Conservation (phyloP, 2,113 vertebrate species). For the Notechis scutatus region DNA sequence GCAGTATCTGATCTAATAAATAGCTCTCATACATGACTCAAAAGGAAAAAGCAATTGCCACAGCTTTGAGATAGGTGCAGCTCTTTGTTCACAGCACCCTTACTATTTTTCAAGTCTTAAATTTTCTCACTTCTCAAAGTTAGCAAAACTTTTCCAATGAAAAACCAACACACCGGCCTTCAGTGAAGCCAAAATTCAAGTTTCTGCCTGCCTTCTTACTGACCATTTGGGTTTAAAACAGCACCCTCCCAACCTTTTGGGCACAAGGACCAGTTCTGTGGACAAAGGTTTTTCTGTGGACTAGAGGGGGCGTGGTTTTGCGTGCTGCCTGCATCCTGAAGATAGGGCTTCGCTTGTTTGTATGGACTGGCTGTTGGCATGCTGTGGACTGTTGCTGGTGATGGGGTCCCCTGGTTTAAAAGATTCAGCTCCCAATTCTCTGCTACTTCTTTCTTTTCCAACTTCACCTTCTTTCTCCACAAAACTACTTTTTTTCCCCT, state of each 20-base stretch:
- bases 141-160: not conserved
- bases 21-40: not conserved
- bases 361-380: too few relatives aligned
- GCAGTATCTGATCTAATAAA: not conserved
- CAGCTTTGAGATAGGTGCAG: not conserved
- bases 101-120: not conserved
- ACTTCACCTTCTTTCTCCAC: not conserved
- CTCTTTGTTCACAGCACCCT: not conserved
- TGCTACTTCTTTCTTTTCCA: too few relatives aligned
- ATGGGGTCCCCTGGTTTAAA: too few relatives aligned
- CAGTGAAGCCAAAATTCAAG: not conserved
- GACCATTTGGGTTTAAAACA: not conserved
- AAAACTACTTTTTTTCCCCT: not conserved
- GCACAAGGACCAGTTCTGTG: too few relatives aligned
- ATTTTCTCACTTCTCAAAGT: not conserved
- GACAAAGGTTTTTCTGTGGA: too few relatives aligned
- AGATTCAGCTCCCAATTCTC: too few relatives aligned
- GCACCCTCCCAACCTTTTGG: too few relatives aligned
- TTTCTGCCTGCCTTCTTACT: not conserved
- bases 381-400: too few relatives aligned
- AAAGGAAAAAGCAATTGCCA: not conserved
- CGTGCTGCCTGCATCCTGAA: too few relatives aligned
- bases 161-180: not conserved
- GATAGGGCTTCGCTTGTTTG: too few relatives aligned
- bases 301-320: too few relatives aligned